phyloP scores from a whole-genome alignment of 1,140 invertebrate genomes.

The Samia ricini region DNA sequence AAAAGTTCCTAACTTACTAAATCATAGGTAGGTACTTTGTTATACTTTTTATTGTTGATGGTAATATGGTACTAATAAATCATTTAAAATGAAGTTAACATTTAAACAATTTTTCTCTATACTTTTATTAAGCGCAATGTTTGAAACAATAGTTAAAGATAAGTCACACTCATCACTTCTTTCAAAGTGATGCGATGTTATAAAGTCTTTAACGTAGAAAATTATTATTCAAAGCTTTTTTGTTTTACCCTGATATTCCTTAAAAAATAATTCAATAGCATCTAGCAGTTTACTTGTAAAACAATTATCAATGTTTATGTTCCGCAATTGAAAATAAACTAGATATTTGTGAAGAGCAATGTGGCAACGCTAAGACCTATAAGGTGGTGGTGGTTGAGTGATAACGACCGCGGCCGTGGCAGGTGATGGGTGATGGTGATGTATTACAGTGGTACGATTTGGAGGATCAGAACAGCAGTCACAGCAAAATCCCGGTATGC shows the following conservation, averaged over 20 bases:
- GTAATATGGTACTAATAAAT: no score
- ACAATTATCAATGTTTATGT: neutral
- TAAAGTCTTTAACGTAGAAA: no score
- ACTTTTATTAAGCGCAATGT: no score
- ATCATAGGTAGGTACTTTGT: no score
- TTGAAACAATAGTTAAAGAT: no score
- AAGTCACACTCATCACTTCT: no score
- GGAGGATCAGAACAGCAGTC: conserved; percentile 53
- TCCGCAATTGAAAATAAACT: neutral
- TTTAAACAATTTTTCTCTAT: no score
- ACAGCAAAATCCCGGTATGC: conserved; percentile 60
- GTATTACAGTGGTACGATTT: conserved; percentile 32
- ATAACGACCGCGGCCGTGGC: conserved; percentile 16
- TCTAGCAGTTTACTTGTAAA: neutral
- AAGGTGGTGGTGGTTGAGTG: conserved; percentile 46
- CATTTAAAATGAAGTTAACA: no score
- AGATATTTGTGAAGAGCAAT: neutral
- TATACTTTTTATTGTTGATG: no score
- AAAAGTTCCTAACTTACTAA: no score
- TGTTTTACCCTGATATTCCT: neutral
- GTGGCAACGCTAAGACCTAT: conserved; percentile 26
- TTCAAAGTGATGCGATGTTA: no score
- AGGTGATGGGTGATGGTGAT: conserved; percentile 39
- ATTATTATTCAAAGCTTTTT: no score
- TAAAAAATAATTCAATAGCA: neutral